phyloP scores from a whole-genome alignment of 92 coral and sea anemone species.

The Heteractis magnifica region DNA sequence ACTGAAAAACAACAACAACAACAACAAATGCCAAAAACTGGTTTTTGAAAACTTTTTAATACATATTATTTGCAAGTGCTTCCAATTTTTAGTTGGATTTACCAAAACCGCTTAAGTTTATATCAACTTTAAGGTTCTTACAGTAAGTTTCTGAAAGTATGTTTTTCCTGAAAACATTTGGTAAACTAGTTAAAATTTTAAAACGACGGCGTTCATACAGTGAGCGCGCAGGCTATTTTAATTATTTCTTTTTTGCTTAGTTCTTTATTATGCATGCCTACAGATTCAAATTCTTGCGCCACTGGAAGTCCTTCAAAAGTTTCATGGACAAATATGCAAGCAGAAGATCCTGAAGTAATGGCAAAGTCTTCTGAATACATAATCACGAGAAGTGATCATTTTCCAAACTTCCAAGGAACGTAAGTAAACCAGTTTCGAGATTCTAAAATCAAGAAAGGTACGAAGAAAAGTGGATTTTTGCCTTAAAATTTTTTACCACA shows the following conservation, averaged over 20 bases:
- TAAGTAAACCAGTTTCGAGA: background rate
- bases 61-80: background rate
- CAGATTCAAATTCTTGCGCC: slow-evolving; percentile 3
- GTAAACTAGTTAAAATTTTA: no score
- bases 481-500: no score
- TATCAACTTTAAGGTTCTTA: no score
- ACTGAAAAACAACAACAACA: background rate
- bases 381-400: background rate
- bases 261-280: background rate
- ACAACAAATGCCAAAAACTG: background rate
- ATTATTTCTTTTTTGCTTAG: background rate
- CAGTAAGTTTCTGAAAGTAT: no score
- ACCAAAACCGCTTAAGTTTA: no score
- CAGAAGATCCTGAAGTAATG: slow-evolving; percentile 6
- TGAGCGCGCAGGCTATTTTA: background rate
- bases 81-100: background rate
- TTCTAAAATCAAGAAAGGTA: background rate
- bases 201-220: no score
- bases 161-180: no score
- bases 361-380: background rate
- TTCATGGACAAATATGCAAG: slow-evolving; percentile 10
- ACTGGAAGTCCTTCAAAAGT: slow-evolving; percentile 15
- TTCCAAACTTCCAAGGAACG: slow-evolving; percentile 14
- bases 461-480: background rate
- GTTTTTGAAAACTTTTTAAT: background rate